Conservation (phyloP, 1,140 invertebrate species). For the Cylas formicarius region DNA sequence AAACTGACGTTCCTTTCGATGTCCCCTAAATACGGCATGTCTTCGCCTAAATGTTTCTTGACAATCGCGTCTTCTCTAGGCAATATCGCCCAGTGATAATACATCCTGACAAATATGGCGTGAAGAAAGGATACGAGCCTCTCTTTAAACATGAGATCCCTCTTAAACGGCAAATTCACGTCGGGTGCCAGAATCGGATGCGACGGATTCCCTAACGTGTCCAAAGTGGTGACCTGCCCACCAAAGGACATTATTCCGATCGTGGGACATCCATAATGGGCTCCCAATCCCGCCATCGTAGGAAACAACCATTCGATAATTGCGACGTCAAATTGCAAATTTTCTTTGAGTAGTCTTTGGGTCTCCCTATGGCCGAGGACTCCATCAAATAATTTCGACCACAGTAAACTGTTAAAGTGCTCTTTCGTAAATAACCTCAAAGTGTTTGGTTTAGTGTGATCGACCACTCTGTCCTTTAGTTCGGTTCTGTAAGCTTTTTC, state of each 20-base stretch:
- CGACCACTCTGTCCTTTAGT: not conserved
- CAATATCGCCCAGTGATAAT: constrained; percentile 14
- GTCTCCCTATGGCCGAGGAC: not conserved
- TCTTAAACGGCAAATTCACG: not conserved
- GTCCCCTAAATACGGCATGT: constrained; percentile 42
- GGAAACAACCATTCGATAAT: not conserved
- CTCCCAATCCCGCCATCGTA: not conserved
- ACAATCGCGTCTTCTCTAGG: constrained; percentile 32
- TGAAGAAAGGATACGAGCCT: constrained; percentile 8
- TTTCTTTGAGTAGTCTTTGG: not conserved
- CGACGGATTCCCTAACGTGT: not conserved
- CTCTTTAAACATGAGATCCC: constrained; percentile 8
- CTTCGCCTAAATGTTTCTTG: constrained; percentile 39
- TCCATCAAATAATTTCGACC: too few relatives aligned
- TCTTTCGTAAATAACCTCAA: too few relatives aligned
- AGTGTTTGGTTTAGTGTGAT: too few relatives aligned
- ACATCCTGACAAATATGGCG: constrained; percentile 10
- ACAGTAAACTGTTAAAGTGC: too few relatives aligned
- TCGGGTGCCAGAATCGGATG: constrained; percentile 5
- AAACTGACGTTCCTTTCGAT: constrained; percentile 45
- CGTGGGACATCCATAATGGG: not conserved
- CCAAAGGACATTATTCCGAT: not conserved
- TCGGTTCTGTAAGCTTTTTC: not conserved
- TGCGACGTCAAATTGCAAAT: not conserved
- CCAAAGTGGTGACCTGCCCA: not conserved